phyloP scores from a whole-genome alignment of 2,797 vertebrate species.

The Neopelma chrysocephalum region DNA sequence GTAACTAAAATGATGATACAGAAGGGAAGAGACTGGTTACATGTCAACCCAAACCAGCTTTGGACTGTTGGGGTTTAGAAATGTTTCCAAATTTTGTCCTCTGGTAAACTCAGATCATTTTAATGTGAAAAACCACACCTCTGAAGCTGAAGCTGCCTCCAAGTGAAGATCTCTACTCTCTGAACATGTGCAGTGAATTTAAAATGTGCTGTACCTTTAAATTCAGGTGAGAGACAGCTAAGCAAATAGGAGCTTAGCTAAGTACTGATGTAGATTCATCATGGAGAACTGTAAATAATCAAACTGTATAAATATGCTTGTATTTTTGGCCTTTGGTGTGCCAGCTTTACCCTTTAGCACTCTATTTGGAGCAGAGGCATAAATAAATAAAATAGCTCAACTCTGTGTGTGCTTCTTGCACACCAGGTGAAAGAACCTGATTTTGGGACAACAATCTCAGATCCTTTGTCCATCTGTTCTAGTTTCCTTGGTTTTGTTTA shows the following conservation, averaged over 20 bases:
- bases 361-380: not conserved
- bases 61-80: not conserved
- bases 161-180: not conserved
- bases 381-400: not conserved
- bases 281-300: not conserved
- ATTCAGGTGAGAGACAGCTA: not conserved
- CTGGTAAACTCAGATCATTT: not conserved
- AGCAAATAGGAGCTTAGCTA: not conserved
- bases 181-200: not conserved
- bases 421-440: not conserved
- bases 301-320: not conserved
- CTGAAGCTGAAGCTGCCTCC: not conserved
- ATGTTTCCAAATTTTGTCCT: not conserved
- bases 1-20: not conserved
- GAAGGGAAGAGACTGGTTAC: not conserved
- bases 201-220: not conserved
- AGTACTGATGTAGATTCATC: not conserved
- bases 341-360: not conserved
- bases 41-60: not conserved
- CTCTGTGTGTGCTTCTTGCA: not conserved
- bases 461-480: not conserved
- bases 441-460: not conserved
- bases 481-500: not conserved
- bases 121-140: not conserved
- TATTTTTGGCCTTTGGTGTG: not conserved